Percentiles rank a stretch among this genome's conserved stretches.
Conservation (phyloP, 2,113 vertebrate species). For the Hydrochoerus hydrochaeris region DNA sequence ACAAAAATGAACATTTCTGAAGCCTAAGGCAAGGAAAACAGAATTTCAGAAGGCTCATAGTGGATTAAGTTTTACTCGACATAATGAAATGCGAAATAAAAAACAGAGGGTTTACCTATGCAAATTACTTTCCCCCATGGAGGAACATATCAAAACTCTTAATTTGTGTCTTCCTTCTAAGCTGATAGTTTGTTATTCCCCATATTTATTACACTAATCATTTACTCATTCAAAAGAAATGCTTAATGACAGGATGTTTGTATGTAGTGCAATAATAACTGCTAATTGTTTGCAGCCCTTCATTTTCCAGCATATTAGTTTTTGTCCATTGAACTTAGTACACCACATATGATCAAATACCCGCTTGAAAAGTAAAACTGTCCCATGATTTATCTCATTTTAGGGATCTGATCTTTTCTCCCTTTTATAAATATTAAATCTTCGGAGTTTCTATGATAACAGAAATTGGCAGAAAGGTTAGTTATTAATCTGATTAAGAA, state of each 20-base stretch:
- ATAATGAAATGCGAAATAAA: not conserved
- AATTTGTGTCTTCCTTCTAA: not conserved
- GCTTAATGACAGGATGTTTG: conserved; percentile 63
- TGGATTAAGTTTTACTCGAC: conserved; percentile 13
- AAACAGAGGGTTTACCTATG: not conserved
- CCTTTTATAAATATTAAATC: not conserved
- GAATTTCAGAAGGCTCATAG: not conserved
- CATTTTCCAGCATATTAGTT: conserved; percentile 67
- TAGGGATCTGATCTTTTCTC: not conserved
- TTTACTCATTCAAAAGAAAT: conserved; percentile 42
- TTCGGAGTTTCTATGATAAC: not conserved
- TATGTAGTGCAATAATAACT: conserved; percentile 56
- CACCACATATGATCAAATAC: conserved; percentile 43
- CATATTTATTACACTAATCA: conserved; percentile 28
- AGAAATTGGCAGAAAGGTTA: not conserved
- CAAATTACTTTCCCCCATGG: not conserved
- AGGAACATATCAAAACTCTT: not conserved
- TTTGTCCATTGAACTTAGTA: not conserved
- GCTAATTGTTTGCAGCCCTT: conserved; percentile 64
- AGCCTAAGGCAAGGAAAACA: conserved; percentile 23
- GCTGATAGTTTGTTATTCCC: not conserved
- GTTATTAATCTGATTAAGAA: conserved; percentile 18
- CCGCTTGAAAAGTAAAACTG: conserved; percentile 54
- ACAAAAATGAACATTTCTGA: conserved; percentile 14
- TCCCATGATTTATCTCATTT: not conserved